Evolutionary conservation across 2,113 vertebrate genomes (phyloP), one percentile per base, ranked within the genome.

Genomic region (Eubucco bourcierii): DNA sequence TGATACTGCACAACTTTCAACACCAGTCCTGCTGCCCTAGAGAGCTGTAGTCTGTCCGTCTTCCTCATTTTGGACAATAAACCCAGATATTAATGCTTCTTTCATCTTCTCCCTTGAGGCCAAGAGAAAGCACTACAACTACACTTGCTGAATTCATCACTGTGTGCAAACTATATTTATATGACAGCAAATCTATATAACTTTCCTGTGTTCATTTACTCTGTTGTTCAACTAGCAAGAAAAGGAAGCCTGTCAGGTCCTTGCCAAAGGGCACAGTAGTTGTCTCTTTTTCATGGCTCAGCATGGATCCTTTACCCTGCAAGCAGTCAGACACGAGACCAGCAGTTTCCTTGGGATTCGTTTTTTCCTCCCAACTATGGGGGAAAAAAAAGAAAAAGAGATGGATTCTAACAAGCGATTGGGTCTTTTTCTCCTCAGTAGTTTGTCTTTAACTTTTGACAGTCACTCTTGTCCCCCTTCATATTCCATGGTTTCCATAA

Each of bases 111-210:
- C 58, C 9, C 72, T 82, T 56, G 56, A 89, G 67, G 15, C 15
- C 28, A 76, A 84, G 14, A 15, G 65, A 80, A 94, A 88, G 25
- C n/a, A 72, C 47, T 61, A 37, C 47, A 60, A 44, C 28, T 61
- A 37, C 39, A 41, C 44, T 90, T 65, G 70, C 65, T 90, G 76
- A 92, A 96, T 94, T 86, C 68, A 85, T 94, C 81, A 80, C 53
- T 74, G 41, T 1, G 63, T 94, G 58, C 53, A 92, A 92, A 94
- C 47, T 44, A 3, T 66, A 82, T 91, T 90, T 94, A 41, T 82
- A 85, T 87, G 91, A 91, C 89, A 92, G 84, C 34, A 94, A 95
- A 96, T 95, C 90, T 61, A 86, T 93, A 84, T 10, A 81, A 83
- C 34, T 88, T 92, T 67, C 53, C 53, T 23, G 3, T 77, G 63